phyloP scores from a whole-genome alignment of 1,140 invertebrate genomes.

The Maconellicoccus hirsutus region DNA sequence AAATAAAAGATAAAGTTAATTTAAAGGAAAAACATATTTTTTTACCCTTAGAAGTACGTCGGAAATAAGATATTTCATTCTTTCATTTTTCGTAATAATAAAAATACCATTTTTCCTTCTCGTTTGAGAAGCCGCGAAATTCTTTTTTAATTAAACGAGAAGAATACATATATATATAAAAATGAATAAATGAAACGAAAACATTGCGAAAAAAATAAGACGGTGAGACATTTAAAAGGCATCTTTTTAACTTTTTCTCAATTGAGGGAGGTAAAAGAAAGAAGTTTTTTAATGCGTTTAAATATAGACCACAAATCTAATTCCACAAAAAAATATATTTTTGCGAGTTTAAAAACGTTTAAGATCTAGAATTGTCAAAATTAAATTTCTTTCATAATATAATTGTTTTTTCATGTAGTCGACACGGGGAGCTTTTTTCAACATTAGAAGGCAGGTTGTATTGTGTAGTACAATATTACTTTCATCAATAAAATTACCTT shows the following conservation, averaged over 20 bases:
- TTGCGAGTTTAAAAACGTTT: not conserved
- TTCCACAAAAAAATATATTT: not conserved
- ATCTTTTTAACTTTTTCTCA: conserved; percentile 19
- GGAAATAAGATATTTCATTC: conserved; percentile 21
- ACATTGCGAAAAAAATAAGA: conserved; percentile 6
- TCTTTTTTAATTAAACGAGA: conserved; percentile 22
- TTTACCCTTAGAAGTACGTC: not conserved
- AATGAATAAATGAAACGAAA: not conserved
- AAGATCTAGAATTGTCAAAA: not conserved
- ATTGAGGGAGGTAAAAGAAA: not conserved
- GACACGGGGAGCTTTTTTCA: too few species aligned
- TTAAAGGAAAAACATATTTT: conserved; percentile 22
- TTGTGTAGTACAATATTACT: too few species aligned
- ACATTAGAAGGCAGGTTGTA: too few species aligned
- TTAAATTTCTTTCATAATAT: not conserved
- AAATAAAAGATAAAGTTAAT: conserved; percentile 19
- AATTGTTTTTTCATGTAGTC: too few species aligned
- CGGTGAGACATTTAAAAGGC: conserved; percentile 16
- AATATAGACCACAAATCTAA: conserved; percentile 11
- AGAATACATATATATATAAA: not conserved
- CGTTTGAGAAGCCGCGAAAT: conserved; percentile 15
- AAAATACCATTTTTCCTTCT: conserved; percentile 15
- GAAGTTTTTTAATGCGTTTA: conserved; percentile 21
- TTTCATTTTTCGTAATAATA: conserved; percentile 20
- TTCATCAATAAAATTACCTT: too few species aligned